These are phyloP conservation scores for Oscheius sp. DNA, from an alignment of 2,888 invertebrate species.

Conservation along the genomic window DNA sequence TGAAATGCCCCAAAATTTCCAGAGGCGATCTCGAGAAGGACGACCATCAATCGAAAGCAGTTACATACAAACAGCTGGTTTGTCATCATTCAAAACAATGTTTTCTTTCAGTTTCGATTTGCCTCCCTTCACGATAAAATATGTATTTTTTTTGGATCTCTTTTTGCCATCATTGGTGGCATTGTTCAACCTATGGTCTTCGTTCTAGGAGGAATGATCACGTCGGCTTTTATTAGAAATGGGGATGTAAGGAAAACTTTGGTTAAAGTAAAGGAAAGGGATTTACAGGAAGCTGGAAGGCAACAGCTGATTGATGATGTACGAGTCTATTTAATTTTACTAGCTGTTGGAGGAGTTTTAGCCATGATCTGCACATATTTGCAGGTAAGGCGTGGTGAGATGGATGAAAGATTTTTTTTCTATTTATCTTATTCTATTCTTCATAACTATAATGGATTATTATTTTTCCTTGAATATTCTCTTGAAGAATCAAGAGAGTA, in stretches of 20 bases:
- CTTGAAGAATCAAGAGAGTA: too few relatives aligned
- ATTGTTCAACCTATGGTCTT: conserved; percentile 44
- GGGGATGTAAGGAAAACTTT: conserved; percentile 8
- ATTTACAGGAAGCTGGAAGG: conserved; percentile 19
- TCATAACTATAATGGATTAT: too few relatives aligned
- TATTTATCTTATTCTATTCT: too few relatives aligned
- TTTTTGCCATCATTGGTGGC: conserved; percentile 43
- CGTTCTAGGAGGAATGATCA: conserved; percentile 49
- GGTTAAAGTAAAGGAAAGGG: background rate
- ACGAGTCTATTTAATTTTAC: background rate
- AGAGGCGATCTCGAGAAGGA: conserved; percentile 19
- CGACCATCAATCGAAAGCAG: conserved; percentile 5
- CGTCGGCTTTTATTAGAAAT: conserved; percentile 35
- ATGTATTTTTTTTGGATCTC: conserved; percentile 31
- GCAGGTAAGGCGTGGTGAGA: too few relatives aligned
- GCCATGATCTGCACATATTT: conserved; percentile 13
- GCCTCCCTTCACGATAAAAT: background rate
- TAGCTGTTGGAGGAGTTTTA: background rate
- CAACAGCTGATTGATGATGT: conserved; percentile 16
- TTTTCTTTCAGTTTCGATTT: conserved; percentile 27
- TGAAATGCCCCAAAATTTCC: background rate
- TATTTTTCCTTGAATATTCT: too few relatives aligned
- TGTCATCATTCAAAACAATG: background rate
- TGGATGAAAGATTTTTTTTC: too few relatives aligned
- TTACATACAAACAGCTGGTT: conserved; percentile 7